Percentiles rank a stretch among this genome's conserved stretches.
Evolutionary conservation across 1,140 invertebrate species (phyloP).

Genomic region (Dinothrombium tinctorium): DNA sequence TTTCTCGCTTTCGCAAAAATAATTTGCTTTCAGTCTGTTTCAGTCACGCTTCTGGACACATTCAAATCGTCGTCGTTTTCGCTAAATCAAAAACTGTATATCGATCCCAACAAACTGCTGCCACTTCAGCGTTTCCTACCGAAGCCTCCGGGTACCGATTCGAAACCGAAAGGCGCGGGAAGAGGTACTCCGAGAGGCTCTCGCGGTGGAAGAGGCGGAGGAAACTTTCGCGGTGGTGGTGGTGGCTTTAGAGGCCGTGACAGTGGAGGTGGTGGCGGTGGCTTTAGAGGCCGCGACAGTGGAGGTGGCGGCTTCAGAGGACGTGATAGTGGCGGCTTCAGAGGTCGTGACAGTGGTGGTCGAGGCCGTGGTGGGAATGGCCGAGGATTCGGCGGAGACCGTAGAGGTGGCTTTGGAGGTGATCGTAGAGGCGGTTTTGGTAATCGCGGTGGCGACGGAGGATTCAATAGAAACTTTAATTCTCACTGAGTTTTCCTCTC

Average conservation of each 20-base stretch:
- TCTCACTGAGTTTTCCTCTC: no score
- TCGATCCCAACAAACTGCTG: constrained; percentile 76
- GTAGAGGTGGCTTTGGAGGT: background rate
- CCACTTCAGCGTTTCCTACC: constrained; percentile 72
- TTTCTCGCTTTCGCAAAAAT: background rate
- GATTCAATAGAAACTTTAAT: no score
- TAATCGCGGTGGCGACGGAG: no score
- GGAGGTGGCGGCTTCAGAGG: background rate
- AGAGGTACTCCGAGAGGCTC: background rate
- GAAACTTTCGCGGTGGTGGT: background rate
- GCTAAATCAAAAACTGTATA: constrained; percentile 55
- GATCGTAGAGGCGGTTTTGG: no score
- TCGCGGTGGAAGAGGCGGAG: no score
- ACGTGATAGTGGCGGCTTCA: background rate
- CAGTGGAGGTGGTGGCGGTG: background rate
- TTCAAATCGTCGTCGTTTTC: constrained; percentile 77
- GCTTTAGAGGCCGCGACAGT: no score
- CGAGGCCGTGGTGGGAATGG: background rate
- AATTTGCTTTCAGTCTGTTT: constrained; percentile 37
- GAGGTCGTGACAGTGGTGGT: background rate
- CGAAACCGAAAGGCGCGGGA: background rate
- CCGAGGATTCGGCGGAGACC: background rate
- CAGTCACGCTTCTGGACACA: constrained; percentile 71
- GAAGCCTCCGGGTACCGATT: constrained; percentile 28
- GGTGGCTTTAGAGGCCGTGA: background rate